phyloP scores from a whole-genome alignment of 2,797 vertebrate genomes.

The Emys orbicularis region DNA sequence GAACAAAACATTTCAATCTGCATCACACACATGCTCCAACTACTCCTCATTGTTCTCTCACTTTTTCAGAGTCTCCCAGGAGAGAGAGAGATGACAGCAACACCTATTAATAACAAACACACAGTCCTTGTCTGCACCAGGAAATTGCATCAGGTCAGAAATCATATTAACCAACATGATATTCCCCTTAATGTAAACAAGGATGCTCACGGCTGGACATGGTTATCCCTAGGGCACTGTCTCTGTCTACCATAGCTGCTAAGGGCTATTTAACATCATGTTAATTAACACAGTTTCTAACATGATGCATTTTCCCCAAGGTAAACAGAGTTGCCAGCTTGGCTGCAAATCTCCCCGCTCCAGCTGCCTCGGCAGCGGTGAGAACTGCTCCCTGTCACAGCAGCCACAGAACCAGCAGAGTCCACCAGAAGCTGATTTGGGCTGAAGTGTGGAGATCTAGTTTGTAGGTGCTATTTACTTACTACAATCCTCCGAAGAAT shows the following conservation, averaged over 20 bases:
- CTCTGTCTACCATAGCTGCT: rapidly evolving
- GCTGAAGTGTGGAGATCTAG: not conserved
- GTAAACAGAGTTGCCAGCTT: not conserved
- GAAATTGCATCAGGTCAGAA: not conserved
- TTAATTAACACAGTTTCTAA: not conserved
- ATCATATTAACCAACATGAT: rapidly evolving
- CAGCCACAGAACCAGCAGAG: not conserved
- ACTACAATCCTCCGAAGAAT: rapidly evolving
- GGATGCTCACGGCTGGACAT: rapidly evolving
- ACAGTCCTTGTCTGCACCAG: rapidly evolving
- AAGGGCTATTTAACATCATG: not conserved
- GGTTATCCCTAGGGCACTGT: not conserved
- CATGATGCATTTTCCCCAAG: not conserved
- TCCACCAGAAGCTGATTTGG: rapidly evolving
- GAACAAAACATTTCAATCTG: not conserved
- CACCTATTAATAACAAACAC: not conserved
- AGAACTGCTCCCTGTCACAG: not conserved
- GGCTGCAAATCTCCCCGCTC: not conserved
- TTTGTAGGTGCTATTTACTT: rapidly evolving
- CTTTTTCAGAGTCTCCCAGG: not conserved
- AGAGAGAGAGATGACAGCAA: not conserved
- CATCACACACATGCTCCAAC: not conserved
- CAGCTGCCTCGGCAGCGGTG: not conserved
- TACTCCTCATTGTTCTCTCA: not conserved
- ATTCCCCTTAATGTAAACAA: not conserved